Percentiles rank a stretch among this genome's conserved stretches.
Evolutionary conservation across 2,797 vertebrate genomes (phyloP).

Genomic region (Clarias pachynema): DNA sequence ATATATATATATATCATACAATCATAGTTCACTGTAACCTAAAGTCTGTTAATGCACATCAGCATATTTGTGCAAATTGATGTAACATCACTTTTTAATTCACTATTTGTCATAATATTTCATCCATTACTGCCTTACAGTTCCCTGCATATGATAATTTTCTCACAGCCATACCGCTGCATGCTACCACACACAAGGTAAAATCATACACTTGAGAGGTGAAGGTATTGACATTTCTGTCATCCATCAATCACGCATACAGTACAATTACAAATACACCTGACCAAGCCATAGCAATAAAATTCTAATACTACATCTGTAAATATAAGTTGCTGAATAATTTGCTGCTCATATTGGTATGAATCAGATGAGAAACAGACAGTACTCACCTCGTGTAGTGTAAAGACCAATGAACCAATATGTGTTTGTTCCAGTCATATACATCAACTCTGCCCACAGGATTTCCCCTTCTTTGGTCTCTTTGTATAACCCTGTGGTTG

Average conservation of each 20-base stretch:
- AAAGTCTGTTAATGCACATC: background rate
- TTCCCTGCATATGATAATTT: background rate
- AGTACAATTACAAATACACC: background rate
- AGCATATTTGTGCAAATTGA: background rate
- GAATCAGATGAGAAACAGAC: constrained; percentile 16
- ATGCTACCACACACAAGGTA: background rate
- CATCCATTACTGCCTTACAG: background rate
- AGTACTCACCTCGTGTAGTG: constrained; percentile 59
- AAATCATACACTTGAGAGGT: background rate
- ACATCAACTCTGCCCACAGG: constrained; percentile 56
- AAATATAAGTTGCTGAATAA: background rate
- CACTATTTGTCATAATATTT: background rate
- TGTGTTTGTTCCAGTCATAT: constrained; percentile 36
- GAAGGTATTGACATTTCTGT: background rate
- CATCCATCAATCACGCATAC: background rate
- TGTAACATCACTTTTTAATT: background rate
- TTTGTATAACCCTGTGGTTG: constrained; percentile 28
- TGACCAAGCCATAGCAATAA: background rate
- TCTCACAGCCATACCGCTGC: background rate
- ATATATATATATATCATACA: background rate
- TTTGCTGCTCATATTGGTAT: background rate
- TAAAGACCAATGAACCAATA: constrained; percentile 38
- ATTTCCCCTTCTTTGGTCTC: constrained; percentile 63
- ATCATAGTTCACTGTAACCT: background rate
- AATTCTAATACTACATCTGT: background rate